Evolutionary conservation across 2,888 invertebrate species (phyloP), one percentile per base, ranked within the genome.

Genomic region (Noctuana brunneofusca): DNA sequence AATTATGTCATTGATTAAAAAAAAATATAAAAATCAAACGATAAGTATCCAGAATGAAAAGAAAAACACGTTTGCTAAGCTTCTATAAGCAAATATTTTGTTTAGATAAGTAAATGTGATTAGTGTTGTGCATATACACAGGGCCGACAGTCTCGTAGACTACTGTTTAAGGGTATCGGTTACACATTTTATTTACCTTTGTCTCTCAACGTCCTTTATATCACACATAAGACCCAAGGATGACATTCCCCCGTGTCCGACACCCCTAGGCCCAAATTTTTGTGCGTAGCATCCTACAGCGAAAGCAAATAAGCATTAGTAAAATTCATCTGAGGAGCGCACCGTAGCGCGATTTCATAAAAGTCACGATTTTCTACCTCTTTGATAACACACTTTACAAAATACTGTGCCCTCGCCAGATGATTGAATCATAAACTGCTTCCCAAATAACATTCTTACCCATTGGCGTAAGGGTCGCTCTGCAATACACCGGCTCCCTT

Each of bases 401-500:
- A 69, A 72, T 76, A 80, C 85, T 82, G 85, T 85, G 86, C 78
- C 80, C 83, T 85, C 88, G 81, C 81, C 84, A 86, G 82, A 88
- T 85, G 76, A 82, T 77, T 78, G 69, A 71, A 73, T 72, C 73
- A 68, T 71, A 75, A 83, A 71, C 82, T 75, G 27, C 54, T 52
- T 54, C 63, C 35, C 38, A 75, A 75, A 75, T 48, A 72, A 68
- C 16, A 65, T 73, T 81, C 95, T 93, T 94, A 95, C 96, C 96
- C 96, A 92, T 95, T 95, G 86, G 95, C 94, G 92, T 94, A 95
- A 92, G 94, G 94, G 93, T 97, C 97, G 90, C 96, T 96, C 93
- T 97, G 97, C 81, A 97, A 93, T 75, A 97, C 97, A 84, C 97
- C 97, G 84, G 96, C 97, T 83, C 99, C 99, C 92, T 97, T 97